Percentiles rank a stretch among this genome's conserved stretches.
These are phyloP conservation scores for Drosophila novamexicana DNA, from an alignment of 1,140 invertebrate genomes.

Conservation along the genomic window DNA sequence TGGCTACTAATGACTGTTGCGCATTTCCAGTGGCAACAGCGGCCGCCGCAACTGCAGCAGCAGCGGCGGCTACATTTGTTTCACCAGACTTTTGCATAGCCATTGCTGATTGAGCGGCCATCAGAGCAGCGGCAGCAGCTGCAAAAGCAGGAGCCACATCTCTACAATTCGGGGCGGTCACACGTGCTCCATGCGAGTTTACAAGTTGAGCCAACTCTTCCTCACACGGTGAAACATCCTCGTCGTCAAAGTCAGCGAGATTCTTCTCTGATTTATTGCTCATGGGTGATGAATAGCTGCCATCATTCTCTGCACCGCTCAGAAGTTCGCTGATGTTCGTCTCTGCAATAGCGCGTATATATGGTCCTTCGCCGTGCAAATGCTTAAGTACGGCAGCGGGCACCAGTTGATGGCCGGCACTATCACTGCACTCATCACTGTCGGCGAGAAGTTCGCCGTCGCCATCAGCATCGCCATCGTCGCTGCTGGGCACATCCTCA, in stretches of 20 bases:
- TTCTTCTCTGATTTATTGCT: conserved; percentile 98
- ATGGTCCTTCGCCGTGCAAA: conserved; percentile 79
- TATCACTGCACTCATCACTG: conserved; percentile 83
- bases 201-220: conserved; percentile 89
- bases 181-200: conserved; percentile 55
- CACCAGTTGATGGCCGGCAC: conserved; percentile 65
- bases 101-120: conserved; percentile 79
- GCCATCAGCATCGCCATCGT: conserved; percentile 69
- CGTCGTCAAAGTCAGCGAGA: conserved; percentile 97
- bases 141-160: conserved; percentile 77
- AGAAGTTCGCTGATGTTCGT: conserved; percentile 87
- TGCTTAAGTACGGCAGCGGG: conserved; percentile 75
- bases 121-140: conserved; percentile 76
- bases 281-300: conserved; percentile 92
- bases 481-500: conserved; percentile 76
- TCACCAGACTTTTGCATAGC: conserved; percentile 76
- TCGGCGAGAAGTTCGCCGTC: conserved; percentile 78
- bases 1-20: conserved; percentile 69
- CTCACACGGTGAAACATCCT: conserved; percentile 94
- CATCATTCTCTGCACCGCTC: conserved; percentile 90
- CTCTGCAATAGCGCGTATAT: conserved; percentile 78
- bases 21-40: conserved; percentile 73
- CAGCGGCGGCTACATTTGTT: conserved; percentile 66
- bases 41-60: conserved; percentile 71
- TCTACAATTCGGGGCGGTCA: conserved; percentile 52